These are phyloP conservation scores for Papio anubis DNA, from an alignment of 2,113 vertebrate genomes.

Conservation along the genomic window DNA sequence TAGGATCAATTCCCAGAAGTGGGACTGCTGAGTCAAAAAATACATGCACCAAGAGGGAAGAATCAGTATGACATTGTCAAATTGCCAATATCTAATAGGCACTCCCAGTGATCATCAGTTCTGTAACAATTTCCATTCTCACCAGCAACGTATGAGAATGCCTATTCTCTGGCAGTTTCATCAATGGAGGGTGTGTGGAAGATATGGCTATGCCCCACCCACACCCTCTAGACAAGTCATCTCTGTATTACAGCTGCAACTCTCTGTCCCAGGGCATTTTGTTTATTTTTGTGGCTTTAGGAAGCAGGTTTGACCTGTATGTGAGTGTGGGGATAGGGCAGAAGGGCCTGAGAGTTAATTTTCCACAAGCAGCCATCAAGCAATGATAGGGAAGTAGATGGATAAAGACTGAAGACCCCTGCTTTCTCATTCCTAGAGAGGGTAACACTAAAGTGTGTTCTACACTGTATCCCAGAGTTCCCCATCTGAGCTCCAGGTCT, in stretches of 20 bases:
- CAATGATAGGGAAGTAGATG: not conserved
- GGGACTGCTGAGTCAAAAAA: not conserved
- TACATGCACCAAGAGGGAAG: not conserved
- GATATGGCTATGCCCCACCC: rapidly evolving
- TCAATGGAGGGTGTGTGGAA: not conserved
- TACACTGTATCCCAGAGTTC: not conserved
- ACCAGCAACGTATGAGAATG: not conserved
- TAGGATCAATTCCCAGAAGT: not conserved
- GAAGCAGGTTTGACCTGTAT: not conserved
- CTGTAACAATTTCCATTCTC: not conserved
- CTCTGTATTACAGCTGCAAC: not conserved
- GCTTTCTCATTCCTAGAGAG: not conserved
- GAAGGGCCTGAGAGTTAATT: not conserved
- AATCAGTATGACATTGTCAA: not conserved
- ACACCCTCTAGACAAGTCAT: not conserved
- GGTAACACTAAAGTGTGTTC: not conserved
- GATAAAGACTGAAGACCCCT: no score
- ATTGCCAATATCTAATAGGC: not conserved
- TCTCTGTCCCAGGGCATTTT: not conserved
- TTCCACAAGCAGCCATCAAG: not conserved
- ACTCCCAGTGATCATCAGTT: not conserved
- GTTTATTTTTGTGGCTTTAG: not conserved
- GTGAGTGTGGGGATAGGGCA: not conserved
- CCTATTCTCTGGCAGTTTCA: not conserved
- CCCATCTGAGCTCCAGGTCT: not conserved